phyloP scores from a whole-genome alignment of 1,140 invertebrate species.

The Drosophila melanica region DNA sequence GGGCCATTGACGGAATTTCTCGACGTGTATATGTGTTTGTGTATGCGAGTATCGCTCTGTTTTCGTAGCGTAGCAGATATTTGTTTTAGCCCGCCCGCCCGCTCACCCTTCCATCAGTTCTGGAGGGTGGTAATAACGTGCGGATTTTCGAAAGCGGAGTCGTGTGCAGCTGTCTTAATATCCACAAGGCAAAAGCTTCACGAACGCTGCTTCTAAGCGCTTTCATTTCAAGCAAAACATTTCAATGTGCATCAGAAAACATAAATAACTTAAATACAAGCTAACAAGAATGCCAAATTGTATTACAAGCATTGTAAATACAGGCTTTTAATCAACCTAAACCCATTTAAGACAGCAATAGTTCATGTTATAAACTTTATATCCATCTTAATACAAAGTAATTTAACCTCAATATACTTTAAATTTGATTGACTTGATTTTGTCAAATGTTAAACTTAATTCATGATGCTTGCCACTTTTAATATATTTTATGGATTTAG shows the following conservation, averaged over 20 bases:
- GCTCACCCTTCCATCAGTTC: too few relatives aligned
- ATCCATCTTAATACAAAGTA: too few relatives aligned
- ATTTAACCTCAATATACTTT: too few relatives aligned
- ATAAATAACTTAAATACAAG: constrained; percentile 9
- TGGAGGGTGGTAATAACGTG: constrained; percentile 11
- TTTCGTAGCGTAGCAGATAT: constrained; percentile 42
- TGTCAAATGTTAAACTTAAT: too few relatives aligned
- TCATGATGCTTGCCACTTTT: too few relatives aligned
- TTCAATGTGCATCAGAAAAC: neutral
- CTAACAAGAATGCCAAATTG: constrained; percentile 6
- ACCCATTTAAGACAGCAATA: neutral
- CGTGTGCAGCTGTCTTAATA: constrained; percentile 68
- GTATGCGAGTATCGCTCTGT: constrained; percentile 19
- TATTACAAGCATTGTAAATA: too few relatives aligned
- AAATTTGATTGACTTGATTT: too few relatives aligned
- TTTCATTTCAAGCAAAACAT: neutral
- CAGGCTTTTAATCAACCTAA: neutral
- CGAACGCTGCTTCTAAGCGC: neutral
- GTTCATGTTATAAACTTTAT: neutral
- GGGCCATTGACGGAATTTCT: constrained; percentile 72
- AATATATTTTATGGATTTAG: too few relatives aligned
- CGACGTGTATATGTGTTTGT: neutral
- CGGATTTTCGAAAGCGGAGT: constrained; percentile 45
- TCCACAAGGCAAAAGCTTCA: constrained; percentile 25
- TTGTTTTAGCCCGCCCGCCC: constrained; percentile 17